Percentiles rank a stretch among this genome's conserved stretches.
Evolutionary conservation across 1,140 invertebrate species (phyloP).

Genomic region (Ganaspis sp.): DNA sequence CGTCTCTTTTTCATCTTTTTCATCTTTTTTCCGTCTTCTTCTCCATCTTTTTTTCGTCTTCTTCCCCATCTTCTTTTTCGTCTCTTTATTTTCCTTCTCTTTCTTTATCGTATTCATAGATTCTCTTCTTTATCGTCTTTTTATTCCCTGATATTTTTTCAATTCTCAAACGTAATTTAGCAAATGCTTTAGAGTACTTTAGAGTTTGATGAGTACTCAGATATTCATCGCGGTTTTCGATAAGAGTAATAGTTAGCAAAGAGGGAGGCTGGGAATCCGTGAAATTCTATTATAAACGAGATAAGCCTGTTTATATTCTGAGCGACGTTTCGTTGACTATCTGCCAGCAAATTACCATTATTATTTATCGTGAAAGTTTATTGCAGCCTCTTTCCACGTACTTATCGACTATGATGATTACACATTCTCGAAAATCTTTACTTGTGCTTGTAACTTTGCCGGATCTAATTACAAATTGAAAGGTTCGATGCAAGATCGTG

Average conservation of each 20-base stretch:
- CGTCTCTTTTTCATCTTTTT: no score
- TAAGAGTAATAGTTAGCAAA: background rate
- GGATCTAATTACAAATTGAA: slow-evolving; percentile 52
- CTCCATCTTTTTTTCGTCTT: no score
- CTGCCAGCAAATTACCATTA: slow-evolving; percentile 1
- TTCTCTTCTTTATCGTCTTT: background rate
- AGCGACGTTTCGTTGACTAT: slow-evolving; percentile 8
- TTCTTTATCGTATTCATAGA: no score
- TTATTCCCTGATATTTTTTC: background rate
- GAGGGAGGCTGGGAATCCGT: background rate
- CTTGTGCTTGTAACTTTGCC: slow-evolving; percentile 41
- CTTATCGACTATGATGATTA: slow-evolving; percentile 35
- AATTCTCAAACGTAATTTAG: background rate
- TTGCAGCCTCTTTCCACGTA: slow-evolving; percentile 16
- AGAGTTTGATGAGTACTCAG: background rate
- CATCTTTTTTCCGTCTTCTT: no score
- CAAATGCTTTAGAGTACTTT: background rate
- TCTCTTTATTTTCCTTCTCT: no score
- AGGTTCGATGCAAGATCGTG: slow-evolving; percentile 4
- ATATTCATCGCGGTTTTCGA: background rate
- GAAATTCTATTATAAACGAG: slow-evolving; percentile 14
- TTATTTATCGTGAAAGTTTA: slow-evolving; percentile 29
- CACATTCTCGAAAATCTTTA: slow-evolving; percentile 33
- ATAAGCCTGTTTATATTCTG: slow-evolving; percentile 1
- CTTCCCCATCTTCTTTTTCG: no score